Conservation (phyloP, 2,113 vertebrate species). For the Macroglossus sobrinus region DNA sequence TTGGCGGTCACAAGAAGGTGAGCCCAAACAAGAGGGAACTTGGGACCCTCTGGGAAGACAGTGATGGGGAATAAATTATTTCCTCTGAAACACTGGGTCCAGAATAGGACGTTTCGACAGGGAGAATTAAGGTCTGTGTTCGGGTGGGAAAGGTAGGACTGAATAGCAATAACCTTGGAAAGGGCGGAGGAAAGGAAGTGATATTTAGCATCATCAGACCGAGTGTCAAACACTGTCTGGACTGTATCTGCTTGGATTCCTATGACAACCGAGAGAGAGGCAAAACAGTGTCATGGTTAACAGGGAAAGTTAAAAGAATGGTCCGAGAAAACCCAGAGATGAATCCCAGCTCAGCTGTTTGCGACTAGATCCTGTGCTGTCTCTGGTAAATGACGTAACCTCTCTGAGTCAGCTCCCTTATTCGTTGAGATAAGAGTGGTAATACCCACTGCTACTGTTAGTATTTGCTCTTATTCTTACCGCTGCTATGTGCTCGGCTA, state of each 20-base stretch:
- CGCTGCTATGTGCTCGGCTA: neutral
- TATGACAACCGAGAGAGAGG: neutral
- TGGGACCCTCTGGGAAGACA: neutral
- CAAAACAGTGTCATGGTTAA: too few species aligned
- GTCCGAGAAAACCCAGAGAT: neutral
- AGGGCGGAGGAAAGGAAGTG: neutral
- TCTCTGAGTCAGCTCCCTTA: neutral
- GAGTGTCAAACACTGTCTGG: rapidly evolving
- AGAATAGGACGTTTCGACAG: neutral
- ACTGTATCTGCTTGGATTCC: neutral
- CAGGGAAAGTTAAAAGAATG: neutral
- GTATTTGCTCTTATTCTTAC: neutral
- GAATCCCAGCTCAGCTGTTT: neutral
- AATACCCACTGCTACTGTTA: neutral
- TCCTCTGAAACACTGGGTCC: neutral
- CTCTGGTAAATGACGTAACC: neutral
- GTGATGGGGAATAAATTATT: neutral
- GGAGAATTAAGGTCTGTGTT: neutral
- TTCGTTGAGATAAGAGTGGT: neutral
- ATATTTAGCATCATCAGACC: neutral
- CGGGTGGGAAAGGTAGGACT: neutral
- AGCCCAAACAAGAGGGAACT: neutral
- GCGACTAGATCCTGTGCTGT: neutral
- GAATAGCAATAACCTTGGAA: neutral
- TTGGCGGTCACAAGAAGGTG: neutral